Conservation (phyloP, 2,888 invertebrate species). For the Callyntrura guangdongensis region DNA sequence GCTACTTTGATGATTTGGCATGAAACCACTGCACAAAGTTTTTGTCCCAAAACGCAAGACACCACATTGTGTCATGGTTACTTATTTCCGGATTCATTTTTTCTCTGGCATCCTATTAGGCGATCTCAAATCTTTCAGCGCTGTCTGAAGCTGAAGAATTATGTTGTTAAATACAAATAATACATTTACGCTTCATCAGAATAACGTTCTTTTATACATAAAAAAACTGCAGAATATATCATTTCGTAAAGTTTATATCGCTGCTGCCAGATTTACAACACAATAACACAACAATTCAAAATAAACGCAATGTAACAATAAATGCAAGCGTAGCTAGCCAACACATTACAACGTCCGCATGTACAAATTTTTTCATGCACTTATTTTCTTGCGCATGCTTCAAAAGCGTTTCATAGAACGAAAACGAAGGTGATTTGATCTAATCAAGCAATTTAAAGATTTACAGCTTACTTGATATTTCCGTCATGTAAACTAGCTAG, state of each 20-base stretch:
- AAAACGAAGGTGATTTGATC: conserved; percentile 15
- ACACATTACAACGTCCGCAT: neutral
- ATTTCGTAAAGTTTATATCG: too few relatives aligned
- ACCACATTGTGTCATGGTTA: conserved; percentile 73
- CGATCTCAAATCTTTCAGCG: neutral
- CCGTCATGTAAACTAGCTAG: too few relatives aligned
- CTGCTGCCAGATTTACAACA: too few relatives aligned
- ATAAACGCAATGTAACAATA: too few relatives aligned
- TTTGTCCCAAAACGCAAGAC: conserved; percentile 54
- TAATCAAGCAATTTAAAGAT: conserved; percentile 9
- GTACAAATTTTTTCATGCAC: neutral
- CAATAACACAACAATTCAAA: too few relatives aligned
- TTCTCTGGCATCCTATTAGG: conserved; percentile 32
- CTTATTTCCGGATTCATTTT: conserved; percentile 73
- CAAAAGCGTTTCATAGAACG: neutral
- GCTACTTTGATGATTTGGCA: conserved; percentile 51
- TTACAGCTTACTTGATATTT: too few relatives aligned
- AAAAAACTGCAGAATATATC: too few relatives aligned
- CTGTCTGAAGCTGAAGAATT: neutral
- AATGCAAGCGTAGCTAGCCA: too few relatives aligned
- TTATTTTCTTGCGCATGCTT: neutral
- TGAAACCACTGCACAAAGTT: conserved; percentile 57
- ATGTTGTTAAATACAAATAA: neutral
- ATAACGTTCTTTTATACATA: too few relatives aligned
- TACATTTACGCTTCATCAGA: neutral